Percentiles rank a stretch among this genome's conserved stretches.
Conservation (phyloP, 1,140 invertebrate species). For the Scaptomyza montana region DNA sequence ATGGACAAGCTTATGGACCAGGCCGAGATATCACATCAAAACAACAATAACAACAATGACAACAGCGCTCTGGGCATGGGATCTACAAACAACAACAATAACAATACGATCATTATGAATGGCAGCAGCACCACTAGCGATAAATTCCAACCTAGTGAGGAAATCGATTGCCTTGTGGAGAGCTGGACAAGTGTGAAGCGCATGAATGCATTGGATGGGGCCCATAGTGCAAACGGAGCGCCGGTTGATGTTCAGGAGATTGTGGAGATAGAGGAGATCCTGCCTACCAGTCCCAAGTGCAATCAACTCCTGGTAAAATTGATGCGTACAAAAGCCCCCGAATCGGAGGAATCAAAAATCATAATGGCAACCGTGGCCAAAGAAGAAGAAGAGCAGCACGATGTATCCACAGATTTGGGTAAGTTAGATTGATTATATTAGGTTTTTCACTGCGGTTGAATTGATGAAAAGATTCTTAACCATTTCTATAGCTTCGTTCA, state of each 20-base stretch:
- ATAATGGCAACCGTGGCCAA: constrained; percentile 77
- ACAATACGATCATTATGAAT: constrained; percentile 57
- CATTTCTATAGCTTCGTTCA: no score
- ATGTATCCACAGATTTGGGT: constrained; percentile 55
- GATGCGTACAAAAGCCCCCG: constrained; percentile 66
- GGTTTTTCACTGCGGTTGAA: no score
- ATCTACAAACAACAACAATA: constrained; percentile 56
- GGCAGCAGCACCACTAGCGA: constrained; percentile 49
- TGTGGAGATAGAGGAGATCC: constrained; percentile 74
- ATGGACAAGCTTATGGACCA: constrained; percentile 72
- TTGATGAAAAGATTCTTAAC: no score
- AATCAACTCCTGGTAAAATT: constrained; percentile 77
- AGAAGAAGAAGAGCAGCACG: constrained; percentile 60
- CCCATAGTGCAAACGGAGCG: constrained; percentile 44
- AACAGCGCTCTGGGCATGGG: constrained; percentile 48
- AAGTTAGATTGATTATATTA: neutral
- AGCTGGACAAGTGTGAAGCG: constrained; percentile 77
- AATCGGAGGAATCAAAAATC: constrained; percentile 61
- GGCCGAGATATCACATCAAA: constrained; percentile 54
- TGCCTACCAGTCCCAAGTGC: constrained; percentile 74
- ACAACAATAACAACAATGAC: constrained; percentile 66
- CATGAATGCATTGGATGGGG: constrained; percentile 70
- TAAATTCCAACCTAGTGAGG: constrained; percentile 59
- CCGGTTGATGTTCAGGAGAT: constrained; percentile 56
- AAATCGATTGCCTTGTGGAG: constrained; percentile 75